Conservation (phyloP, 2,797 vertebrate genomes). For the Dromococcyx pavoninus region DNA sequence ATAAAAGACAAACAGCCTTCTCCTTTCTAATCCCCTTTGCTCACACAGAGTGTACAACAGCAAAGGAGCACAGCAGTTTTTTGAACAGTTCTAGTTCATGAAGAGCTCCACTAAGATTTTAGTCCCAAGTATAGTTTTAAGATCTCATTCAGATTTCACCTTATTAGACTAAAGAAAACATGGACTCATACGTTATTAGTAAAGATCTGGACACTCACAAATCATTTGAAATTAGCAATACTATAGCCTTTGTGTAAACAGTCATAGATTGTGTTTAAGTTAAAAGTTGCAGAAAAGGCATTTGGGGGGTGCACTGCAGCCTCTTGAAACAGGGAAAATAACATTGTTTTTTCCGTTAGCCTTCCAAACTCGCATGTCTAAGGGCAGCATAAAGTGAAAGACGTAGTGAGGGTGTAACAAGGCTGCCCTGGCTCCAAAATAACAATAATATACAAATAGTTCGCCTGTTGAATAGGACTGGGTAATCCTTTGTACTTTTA, state of each 20-base stretch:
- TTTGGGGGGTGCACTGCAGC: not conserved
- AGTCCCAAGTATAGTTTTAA: not conserved
- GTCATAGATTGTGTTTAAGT: not conserved
- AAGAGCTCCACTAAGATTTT: not conserved
- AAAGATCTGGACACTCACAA: not conserved
- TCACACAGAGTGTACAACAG: not conserved
- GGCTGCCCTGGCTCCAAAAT: not conserved
- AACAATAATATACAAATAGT: constrained; percentile 47
- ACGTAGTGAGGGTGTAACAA: not conserved
- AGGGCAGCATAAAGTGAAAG: constrained; percentile 12
- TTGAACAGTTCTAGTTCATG: not conserved
- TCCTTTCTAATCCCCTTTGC: not conserved
- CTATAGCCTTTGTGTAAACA: not conserved
- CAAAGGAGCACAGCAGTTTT: not conserved
- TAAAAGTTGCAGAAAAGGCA: not conserved
- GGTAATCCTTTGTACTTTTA: constrained; percentile 59
- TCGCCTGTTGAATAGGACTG: constrained; percentile 36
- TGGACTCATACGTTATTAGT: rapidly evolving
- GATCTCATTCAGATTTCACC: not conserved
- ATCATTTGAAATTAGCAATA: not conserved
- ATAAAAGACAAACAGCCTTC: not conserved
- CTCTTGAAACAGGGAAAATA: not conserved
- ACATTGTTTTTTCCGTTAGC: not conserved
- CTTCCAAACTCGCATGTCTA: not conserved
- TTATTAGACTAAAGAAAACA: not conserved